These are phyloP conservation scores for Chironomus tentans DNA, from an alignment of 2,888 invertebrate species.

Conservation along the genomic window DNA sequence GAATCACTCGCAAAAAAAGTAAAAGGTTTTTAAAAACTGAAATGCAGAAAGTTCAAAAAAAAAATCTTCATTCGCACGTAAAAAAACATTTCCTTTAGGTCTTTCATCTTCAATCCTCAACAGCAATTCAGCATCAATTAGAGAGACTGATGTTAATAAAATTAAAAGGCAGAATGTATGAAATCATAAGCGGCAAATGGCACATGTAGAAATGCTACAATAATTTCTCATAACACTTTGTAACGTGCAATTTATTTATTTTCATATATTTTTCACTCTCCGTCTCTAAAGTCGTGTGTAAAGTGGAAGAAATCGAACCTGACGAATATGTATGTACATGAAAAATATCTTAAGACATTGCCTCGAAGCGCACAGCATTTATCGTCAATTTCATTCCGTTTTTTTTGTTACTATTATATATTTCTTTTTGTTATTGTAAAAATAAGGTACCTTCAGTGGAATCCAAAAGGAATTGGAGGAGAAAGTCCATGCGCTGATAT, in stretches of 20 bases:
- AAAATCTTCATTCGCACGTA: no score
- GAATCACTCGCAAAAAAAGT: no score
- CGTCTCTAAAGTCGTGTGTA: background rate
- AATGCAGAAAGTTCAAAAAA: no score
- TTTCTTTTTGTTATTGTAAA: background rate
- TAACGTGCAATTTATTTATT: background rate
- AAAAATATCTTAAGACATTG: background rate
- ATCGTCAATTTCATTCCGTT: background rate
- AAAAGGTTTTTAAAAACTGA: no score
- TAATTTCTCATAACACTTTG: background rate
- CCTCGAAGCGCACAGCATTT: constrained; percentile 4
- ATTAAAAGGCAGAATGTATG: no score
- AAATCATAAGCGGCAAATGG: no score
- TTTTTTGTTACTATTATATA: background rate
- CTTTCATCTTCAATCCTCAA: no score
- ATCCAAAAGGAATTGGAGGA: constrained; percentile 14
- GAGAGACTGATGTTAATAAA: no score
- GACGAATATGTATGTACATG: background rate
- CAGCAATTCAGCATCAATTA: no score
- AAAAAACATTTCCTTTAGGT: no score
- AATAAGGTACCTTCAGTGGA: constrained; percentile 7
- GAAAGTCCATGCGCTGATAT: constrained; percentile 9
- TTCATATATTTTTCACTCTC: background rate
- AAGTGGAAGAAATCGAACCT: background rate
- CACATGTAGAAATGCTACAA: no score